These are phyloP conservation scores for Acipenser transmontanus DNA, from an alignment of 2,797 vertebrate species.

Conservation along the genomic window DNA sequence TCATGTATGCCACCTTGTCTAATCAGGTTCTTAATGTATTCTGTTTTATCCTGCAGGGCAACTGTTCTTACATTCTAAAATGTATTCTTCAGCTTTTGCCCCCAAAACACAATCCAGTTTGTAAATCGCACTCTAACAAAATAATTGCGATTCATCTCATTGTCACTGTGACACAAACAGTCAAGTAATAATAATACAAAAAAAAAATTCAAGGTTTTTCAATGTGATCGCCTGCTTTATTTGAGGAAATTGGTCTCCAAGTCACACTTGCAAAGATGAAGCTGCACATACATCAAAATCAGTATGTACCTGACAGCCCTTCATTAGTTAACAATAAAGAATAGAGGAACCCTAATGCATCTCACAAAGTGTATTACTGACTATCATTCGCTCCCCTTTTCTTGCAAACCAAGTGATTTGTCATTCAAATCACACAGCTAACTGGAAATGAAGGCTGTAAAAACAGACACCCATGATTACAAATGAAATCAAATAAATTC, in stretches of 20 bases:
- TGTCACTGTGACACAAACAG: no score
- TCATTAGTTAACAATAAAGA: constrained; percentile 5
- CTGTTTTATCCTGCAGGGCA: no score
- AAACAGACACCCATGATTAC: background rate
- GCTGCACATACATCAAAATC: constrained; percentile 3
- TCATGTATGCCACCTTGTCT: no score
- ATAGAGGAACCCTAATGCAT: background rate
- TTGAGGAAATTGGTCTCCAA: background rate
- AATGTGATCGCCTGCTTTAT: background rate
- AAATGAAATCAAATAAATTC: no score
- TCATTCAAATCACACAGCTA: background rate
- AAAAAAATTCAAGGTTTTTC: background rate
- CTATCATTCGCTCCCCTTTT: background rate
- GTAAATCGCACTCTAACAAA: background rate
- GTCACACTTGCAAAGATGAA: background rate
- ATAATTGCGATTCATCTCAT: no score
- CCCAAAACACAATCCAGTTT: background rate
- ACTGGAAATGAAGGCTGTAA: background rate
- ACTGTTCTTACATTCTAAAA: no score
- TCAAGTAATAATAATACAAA: background rate
- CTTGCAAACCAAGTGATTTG: background rate
- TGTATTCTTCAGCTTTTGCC: no score
- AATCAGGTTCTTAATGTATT: no score
- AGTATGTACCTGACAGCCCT: constrained; percentile 4
- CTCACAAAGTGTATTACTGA: background rate